A percentile compares a stretch with the other conserved stretches of the same genome.
These are phyloP conservation scores for Ammodytes marinus DNA, from an alignment of 2,113 vertebrate species.

Conservation along the genomic window DNA sequence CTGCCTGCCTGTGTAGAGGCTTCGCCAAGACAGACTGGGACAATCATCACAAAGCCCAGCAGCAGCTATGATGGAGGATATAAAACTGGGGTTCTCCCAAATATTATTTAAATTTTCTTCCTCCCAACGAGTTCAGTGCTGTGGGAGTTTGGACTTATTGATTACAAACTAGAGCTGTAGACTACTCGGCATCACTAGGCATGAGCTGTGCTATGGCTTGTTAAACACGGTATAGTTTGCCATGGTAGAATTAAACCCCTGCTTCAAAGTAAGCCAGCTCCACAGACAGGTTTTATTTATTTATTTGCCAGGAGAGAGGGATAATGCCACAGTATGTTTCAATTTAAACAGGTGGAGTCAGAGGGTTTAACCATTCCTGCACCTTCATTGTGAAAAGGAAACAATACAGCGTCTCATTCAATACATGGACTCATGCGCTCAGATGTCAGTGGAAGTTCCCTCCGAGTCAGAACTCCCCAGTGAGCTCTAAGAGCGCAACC, in stretches of 20 bases:
- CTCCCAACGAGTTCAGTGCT: not conserved
- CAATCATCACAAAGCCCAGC: constrained; percentile 41
- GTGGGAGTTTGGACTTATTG: not conserved
- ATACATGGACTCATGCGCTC: constrained; percentile 40
- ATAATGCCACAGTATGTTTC: not conserved
- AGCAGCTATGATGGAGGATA: constrained; percentile 43
- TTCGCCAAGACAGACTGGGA: constrained; percentile 50
- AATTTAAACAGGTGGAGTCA: constrained; percentile 35
- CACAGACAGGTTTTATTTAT: not conserved
- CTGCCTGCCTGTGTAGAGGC: not conserved
- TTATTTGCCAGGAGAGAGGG: not conserved
- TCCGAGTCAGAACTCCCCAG: not conserved
- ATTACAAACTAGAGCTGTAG: not conserved
- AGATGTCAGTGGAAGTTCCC: constrained; percentile 74
- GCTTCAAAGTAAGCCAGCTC: not conserved
- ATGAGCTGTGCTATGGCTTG: constrained; percentile 10
- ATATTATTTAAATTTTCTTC: constrained; percentile 39
- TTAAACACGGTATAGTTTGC: constrained; percentile 17
- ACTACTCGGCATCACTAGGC: not conserved
- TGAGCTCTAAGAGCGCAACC: constrained; percentile 11
- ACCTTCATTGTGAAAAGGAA: constrained; percentile 23
- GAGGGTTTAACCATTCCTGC: constrained; percentile 30
- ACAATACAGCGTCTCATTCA: constrained; percentile 48
- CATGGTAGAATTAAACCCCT: constrained; percentile 18
- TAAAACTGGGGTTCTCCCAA: constrained; percentile 51